Percentiles rank a stretch among this genome's conserved stretches.
Evolutionary conservation across 2,797 vertebrate genomes (phyloP).

Genomic region (Eremophila alpestris): DNA sequence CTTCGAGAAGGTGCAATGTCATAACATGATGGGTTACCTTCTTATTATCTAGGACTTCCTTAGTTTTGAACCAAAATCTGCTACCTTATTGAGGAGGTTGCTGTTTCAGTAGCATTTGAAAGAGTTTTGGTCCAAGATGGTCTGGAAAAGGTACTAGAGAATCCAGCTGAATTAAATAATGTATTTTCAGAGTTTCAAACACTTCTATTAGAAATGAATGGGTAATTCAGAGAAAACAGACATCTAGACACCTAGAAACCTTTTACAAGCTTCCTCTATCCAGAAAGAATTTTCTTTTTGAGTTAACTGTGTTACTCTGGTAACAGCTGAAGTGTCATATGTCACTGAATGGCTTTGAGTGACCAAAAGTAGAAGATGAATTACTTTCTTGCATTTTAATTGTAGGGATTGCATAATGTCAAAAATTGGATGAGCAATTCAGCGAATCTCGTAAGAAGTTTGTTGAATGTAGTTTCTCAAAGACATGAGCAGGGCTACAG

Average conservation of each 20-base stretch:
- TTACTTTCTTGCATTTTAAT: not conserved
- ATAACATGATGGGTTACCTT: not conserved
- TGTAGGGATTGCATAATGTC: not conserved
- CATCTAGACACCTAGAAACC: not conserved
- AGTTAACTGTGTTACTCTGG: not conserved
- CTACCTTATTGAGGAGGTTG: not conserved
- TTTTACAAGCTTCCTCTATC: not conserved
- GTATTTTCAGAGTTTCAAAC: not conserved
- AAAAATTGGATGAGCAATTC: not conserved
- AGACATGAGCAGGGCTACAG: not conserved
- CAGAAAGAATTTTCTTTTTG: not conserved
- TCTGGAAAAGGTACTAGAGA: not conserved
- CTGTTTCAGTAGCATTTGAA: not conserved
- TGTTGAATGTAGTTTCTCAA: not conserved
- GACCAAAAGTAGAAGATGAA: not conserved
- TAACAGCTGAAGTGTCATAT: not conserved
- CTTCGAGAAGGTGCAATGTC: not conserved
- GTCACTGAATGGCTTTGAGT: not conserved
- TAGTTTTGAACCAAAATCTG: not conserved
- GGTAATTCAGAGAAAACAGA: not conserved
- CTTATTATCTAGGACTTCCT: not conserved
- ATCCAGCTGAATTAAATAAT: not conserved
- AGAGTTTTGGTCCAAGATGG: not conserved
- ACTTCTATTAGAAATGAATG: not conserved
- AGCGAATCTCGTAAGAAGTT: not conserved